Evolutionary conservation across 2,797 vertebrate species (phyloP).

Genomic region (Cygnus olor): DNA sequence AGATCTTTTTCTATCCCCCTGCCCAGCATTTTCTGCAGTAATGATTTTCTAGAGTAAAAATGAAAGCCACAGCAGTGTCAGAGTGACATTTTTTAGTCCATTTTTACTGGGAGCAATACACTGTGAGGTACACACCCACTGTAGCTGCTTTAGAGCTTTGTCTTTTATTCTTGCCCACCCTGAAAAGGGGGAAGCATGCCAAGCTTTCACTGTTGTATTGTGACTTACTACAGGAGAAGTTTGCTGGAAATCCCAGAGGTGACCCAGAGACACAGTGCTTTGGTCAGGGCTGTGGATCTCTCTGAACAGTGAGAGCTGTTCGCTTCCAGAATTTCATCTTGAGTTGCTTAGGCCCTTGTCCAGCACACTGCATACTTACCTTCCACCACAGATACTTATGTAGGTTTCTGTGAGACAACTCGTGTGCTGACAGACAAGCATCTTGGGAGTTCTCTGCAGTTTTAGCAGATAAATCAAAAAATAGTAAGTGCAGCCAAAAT

Average conservation of each 20-base stretch:
- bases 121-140: neutral
- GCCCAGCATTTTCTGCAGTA: neutral
- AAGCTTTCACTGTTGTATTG: neutral
- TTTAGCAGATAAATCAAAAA: neutral
- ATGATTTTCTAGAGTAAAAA: neutral
- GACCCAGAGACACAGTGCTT: neutral
- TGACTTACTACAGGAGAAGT: rapidly evolving
- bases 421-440: rapidly evolving
- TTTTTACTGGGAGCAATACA: neutral
- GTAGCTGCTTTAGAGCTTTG: neutral
- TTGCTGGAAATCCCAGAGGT: neutral
- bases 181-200: rapidly evolving
- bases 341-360: neutral
- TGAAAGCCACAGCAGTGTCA: neutral
- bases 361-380: neutral
- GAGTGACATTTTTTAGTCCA: neutral
- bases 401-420: neutral
- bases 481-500: neutral
- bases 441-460: neutral
- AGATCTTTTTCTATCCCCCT: neutral
- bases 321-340: neutral
- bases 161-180: neutral
- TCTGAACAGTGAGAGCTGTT: neutral
- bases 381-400: neutral
- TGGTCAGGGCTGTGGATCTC: neutral